Evolutionary conservation across 1,140 invertebrate species (phyloP).

Genomic region (Zaprionus taronus): DNA sequence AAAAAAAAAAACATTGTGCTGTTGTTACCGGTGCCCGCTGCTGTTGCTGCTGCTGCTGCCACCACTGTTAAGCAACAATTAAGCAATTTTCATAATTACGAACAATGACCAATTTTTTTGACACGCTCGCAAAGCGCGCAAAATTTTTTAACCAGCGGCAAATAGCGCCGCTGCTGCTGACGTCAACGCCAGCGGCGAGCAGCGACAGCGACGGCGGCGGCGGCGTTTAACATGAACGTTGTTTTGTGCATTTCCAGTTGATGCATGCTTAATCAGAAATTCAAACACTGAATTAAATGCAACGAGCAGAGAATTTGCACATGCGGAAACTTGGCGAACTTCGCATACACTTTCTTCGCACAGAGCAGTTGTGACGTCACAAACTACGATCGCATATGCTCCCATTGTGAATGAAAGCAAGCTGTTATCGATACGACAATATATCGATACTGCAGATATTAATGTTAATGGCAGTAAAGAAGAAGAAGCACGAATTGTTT

Average conservation of each 20-base stretch:
- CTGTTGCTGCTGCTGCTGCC: slow-evolving; percentile 46
- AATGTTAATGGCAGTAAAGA: background rate
- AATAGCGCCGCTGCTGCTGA: slow-evolving; percentile 38
- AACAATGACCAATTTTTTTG: slow-evolving; percentile 83
- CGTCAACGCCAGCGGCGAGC: background rate
- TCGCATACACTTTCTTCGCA: slow-evolving; percentile 20
- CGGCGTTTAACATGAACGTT: slow-evolving; percentile 45
- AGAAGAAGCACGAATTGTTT: background rate
- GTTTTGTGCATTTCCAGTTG: slow-evolving; percentile 49
- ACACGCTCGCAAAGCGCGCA: slow-evolving; percentile 79
- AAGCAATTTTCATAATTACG: slow-evolving; percentile 83
- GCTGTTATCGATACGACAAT: background rate
- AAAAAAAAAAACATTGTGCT: slow-evolving; percentile 37
- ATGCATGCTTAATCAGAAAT: slow-evolving; percentile 68
- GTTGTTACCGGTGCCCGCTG: background rate
- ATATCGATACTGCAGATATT: background rate
- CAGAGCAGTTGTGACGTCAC: background rate
- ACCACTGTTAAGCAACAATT: slow-evolving; percentile 75
- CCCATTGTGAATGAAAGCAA: background rate
- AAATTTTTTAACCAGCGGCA: slow-evolving; percentile 79
- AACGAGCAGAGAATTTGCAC: slow-evolving; percentile 23
- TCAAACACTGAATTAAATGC: slow-evolving; percentile 45
- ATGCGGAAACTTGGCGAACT: slow-evolving; percentile 11
- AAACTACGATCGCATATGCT: background rate
- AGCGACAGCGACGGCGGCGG: slow-evolving; percentile 17